Percentiles rank a stretch among this genome's conserved stretches.
Evolutionary conservation across 2,113 vertebrate genomes (phyloP).

Genomic region (Phaethon lepturus): DNA sequence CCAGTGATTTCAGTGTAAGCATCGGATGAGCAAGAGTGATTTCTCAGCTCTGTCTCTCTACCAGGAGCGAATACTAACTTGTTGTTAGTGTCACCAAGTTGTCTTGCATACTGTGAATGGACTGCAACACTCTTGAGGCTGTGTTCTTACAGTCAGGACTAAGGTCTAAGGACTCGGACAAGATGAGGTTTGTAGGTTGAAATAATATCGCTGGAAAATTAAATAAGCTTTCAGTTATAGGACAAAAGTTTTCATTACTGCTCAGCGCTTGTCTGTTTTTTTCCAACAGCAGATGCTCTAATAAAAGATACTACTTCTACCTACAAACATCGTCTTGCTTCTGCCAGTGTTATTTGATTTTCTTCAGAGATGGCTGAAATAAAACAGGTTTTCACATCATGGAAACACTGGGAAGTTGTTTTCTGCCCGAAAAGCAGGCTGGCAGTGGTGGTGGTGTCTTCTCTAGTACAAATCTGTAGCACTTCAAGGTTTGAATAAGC

Average conservation of each 20-base stretch:
- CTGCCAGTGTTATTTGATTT: conserved; percentile 32
- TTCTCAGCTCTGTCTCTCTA: neutral
- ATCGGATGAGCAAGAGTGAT: rapidly evolving
- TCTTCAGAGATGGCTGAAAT: conserved; percentile 46
- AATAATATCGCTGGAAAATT: neutral
- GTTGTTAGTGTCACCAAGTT: neutral
- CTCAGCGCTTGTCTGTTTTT: neutral
- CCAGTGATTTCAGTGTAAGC: neutral
- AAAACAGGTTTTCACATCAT: conserved; percentile 64
- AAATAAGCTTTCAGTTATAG: neutral
- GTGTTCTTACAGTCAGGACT: neutral
- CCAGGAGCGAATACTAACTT: neutral
- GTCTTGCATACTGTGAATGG: neutral
- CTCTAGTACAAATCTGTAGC: neutral
- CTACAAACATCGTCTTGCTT: neutral
- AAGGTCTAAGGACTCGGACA: neutral
- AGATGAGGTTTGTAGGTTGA: neutral
- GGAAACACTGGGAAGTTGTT: conserved; percentile 25
- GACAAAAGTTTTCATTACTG: neutral
- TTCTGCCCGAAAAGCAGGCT: neutral
- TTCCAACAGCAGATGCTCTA: neutral
- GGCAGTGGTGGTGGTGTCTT: neutral
- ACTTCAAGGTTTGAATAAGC: conserved; percentile 9
- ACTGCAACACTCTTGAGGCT: neutral
- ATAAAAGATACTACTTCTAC: neutral